Evolutionary conservation across 2,797 vertebrate genomes (phyloP).

Genomic region (Karalla daura): DNA sequence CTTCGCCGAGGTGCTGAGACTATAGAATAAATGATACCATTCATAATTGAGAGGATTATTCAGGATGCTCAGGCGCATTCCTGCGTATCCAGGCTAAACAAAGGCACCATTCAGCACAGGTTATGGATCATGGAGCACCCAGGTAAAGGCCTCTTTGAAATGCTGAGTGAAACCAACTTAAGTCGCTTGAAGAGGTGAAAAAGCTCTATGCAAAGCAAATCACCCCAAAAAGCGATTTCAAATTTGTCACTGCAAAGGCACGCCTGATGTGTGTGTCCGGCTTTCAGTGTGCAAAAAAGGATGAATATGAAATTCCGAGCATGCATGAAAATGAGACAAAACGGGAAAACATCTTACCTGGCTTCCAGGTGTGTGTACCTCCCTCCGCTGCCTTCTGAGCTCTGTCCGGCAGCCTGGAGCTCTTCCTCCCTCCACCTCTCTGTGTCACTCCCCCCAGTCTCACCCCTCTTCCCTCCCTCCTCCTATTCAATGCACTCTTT

Average conservation of each 20-base stretch:
- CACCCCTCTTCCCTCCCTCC: slow-evolving; percentile 35
- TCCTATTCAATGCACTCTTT: slow-evolving; percentile 11
- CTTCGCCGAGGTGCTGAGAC: slow-evolving; percentile 57
- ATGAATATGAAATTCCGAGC: background rate
- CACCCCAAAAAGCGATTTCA: background rate
- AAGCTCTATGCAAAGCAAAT: background rate
- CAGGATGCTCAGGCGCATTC: slow-evolving; percentile 59
- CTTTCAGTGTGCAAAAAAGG: background rate
- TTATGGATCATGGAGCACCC: slow-evolving; percentile 1
- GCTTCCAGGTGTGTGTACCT: slow-evolving; percentile 38
- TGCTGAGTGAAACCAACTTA: background rate
- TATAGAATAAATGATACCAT: slow-evolving; percentile 72
- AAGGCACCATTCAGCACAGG: slow-evolving; percentile 35
- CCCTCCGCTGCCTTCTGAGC: slow-evolving; percentile 26
- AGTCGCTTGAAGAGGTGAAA: background rate
- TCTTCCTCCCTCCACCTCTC: slow-evolving; percentile 27
- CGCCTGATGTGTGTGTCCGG: background rate
- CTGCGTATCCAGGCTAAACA: slow-evolving; percentile 39
- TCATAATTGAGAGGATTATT: slow-evolving; percentile 73
- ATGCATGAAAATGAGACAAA: background rate
- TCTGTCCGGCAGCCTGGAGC: slow-evolving; percentile 43
- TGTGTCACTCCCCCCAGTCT: slow-evolving; percentile 50
- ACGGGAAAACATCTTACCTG: slow-evolving; percentile 59
- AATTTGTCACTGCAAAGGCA: too few relatives aligned
- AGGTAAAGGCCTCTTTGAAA: slow-evolving; percentile 32